A percentile compares a stretch with the other conserved stretches of the same genome.
Evolutionary conservation across 37 sponge, comb jelly and placozoan genomes (phyloP).

Genomic region (Cliona cf. orientalis): DNA sequence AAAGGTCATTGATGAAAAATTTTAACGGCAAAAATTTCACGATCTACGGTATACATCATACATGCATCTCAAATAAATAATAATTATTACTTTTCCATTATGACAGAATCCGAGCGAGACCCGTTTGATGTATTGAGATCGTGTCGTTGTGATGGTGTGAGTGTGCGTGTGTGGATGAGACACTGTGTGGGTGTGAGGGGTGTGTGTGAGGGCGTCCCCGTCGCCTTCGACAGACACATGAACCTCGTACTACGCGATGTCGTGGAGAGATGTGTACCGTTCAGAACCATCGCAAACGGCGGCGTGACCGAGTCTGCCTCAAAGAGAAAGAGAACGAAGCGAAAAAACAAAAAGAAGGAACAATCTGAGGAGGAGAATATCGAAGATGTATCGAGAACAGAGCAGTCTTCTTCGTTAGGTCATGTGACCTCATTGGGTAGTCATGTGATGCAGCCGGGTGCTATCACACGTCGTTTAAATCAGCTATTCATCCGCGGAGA

Average conservation of each 20-base stretch:
- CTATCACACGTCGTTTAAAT: neutral
- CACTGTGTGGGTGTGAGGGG: conserved; percentile 76
- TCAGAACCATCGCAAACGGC: conserved; percentile 50
- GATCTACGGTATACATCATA: no score
- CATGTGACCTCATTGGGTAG: no score
- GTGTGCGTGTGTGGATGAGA: conserved; percentile 60
- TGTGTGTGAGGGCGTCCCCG: conserved; percentile 31
- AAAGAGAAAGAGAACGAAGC: conserved; percentile 9
- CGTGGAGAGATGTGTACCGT: conserved; percentile 55
- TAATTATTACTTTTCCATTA: no score
- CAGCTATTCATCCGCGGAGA: conserved; percentile 73
- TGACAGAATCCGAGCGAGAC: no score
- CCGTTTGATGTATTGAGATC: conserved; percentile 44
- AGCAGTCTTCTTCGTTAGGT: no score
- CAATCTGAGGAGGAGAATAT: neutral
- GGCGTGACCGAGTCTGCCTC: conserved; percentile 18
- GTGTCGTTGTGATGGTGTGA: neutral
- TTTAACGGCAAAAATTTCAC: no score
- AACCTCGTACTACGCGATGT: conserved; percentile 70
- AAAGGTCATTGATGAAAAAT: no score
- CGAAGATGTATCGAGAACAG: neutral
- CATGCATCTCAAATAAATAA: no score
- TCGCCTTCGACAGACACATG: conserved; percentile 73
- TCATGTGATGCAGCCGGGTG: neutral
- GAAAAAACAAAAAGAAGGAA: no score